Base-by-base conservation (phyloP, 2,888 invertebrate genomes). In the Octonoba sinensis region DNA sequence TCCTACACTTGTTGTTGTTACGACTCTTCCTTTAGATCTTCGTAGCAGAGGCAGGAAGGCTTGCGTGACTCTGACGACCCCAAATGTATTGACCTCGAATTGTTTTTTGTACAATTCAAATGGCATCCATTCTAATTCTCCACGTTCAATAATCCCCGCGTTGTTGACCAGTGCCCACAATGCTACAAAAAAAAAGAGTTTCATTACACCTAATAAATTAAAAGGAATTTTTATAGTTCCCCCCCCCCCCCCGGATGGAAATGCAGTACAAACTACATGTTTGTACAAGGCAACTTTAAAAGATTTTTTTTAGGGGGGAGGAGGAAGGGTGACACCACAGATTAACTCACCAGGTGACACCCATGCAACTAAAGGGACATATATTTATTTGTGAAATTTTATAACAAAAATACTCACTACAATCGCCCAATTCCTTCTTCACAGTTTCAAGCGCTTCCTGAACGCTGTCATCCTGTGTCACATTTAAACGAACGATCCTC, bases 141-240 rank as follows among this genome's bases (percentile, higher is more conserved):
- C 89, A 56, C 88, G 87, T 77, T 87, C 86, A 51, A 88, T 88
- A 11, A 90, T 86, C 0, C 90, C 90, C 11, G 91, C 90, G 86
- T 90, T 91, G 87, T 90, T 90, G 3, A 91, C 89, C 16, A 91
- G 83, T 1, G 89, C 90, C 90, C 90, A 90, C 24, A 91, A 85
- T 36, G 86, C 90, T 90, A 54, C 11, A 8, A 54, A n/a, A 3
- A 20, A 6, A 8, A 11, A 20, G 47, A 47, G 11, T 15, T 47
- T 15, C 47, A 47, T n/a, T n/a, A n/a, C n/a, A n/a, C n/a, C n/a
- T n/a, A n/a, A n/a, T n/a, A n/a, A n/a, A n/a, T n/a, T n/a, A n/a
- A n/a, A n/a, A n/a, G n/a, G n/a, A n/a, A n/a, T n/a, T n/a, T n/a
- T n/a, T n/a, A n/a, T n/a, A n/a, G n/a, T n/a, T n/a, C n/a, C n/a